These are phyloP conservation scores for Caenorhabditis sinica DNA, from an alignment of 2,888 invertebrate genomes.

Conservation along the genomic window DNA sequence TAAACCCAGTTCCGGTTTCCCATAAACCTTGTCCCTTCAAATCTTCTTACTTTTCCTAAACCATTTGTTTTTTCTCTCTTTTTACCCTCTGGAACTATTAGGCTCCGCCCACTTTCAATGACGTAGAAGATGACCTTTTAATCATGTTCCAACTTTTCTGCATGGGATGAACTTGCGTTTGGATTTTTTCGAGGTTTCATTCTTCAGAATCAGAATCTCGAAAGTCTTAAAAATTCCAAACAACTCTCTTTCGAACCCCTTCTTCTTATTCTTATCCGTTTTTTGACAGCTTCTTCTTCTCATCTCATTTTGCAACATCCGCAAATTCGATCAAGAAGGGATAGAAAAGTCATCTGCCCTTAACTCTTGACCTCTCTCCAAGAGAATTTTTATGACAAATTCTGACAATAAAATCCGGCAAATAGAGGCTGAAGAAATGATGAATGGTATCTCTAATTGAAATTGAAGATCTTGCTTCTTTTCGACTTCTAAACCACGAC, in stretches of 20 bases:
- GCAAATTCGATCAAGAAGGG: slow-evolving; percentile 52
- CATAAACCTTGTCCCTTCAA: slow-evolving; percentile 22
- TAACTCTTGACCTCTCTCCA: slow-evolving; percentile 16
- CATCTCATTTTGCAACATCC: slow-evolving; percentile 49
- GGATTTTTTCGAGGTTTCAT: background rate
- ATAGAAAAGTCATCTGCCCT: slow-evolving; percentile 13
- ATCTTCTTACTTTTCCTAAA: slow-evolving; percentile 29
- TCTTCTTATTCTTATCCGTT: background rate
- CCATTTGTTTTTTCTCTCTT: slow-evolving; percentile 21
- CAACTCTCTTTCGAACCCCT: background rate
- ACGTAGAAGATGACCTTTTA: slow-evolving; percentile 18
- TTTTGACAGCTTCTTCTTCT: slow-evolving; percentile 13
- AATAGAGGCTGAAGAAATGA: background rate
- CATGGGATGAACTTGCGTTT: slow-evolving; percentile 17
- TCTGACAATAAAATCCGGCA: background rate
- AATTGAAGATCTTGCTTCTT: slow-evolving; percentile 25
- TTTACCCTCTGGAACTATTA: background rate
- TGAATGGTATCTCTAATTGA: slow-evolving; percentile 30
- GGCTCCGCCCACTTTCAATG: slow-evolving; percentile 8
- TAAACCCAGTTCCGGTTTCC: slow-evolving; percentile 30
- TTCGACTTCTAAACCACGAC: slow-evolving; percentile 1
- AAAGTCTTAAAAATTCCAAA: slow-evolving; percentile 9
- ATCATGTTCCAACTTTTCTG: background rate
- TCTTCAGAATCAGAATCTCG: too few relatives aligned
- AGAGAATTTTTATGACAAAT: slow-evolving; percentile 30